Base-by-base conservation (phyloP, 1,140 invertebrate species). In the Dysdera silvatica region DNA sequence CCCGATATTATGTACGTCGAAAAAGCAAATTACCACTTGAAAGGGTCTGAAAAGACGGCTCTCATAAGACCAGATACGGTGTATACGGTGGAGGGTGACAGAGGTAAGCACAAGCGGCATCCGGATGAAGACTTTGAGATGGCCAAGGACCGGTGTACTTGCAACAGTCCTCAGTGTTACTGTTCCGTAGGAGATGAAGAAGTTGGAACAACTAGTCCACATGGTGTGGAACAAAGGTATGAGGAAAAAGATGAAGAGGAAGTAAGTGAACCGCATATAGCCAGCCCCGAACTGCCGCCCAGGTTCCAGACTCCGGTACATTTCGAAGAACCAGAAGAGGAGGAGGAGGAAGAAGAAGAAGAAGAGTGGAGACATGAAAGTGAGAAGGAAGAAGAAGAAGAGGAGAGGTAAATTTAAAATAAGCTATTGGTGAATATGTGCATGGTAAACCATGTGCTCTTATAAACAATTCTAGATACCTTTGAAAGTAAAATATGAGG, bases 11-110 rank as follows among this genome's bases (percentile, higher is more conserved):
- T 65, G 35, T 53, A 43, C 20, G 55, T 35, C 26, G 55, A 58
- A 28, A 59, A 65, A 37, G 55, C 55, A 6, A 55, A 40, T 7
- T 52, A 10, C 35, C 31, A 58, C 24, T 51, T n/a, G 48, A 20
- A 54, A 54, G 51, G 51, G 57, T 20, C 16, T 61, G 59, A 53
- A 10, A 65, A 65, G 55, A 33, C 62, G 1, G 53, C 61, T 18
- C 35, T 58, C 16, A 51, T 55, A 18, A 45, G 29, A 4, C 40
- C 2, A 31, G 43, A 0, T 32, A 24, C 2, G 16, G 33, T n/a
- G 47, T 65, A 58, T 26, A 59, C 47, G 8, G 35, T 59, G 7
- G 61, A 57, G 47, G 47, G 54, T 16, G 55, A 37, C 41, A 56
- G 31, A 31, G 26, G 26, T 10, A 37, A 47, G 8, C 61, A 49